phyloP scores from a whole-genome alignment of 2,888 invertebrate species.

The Agrilus cyanescens region DNA sequence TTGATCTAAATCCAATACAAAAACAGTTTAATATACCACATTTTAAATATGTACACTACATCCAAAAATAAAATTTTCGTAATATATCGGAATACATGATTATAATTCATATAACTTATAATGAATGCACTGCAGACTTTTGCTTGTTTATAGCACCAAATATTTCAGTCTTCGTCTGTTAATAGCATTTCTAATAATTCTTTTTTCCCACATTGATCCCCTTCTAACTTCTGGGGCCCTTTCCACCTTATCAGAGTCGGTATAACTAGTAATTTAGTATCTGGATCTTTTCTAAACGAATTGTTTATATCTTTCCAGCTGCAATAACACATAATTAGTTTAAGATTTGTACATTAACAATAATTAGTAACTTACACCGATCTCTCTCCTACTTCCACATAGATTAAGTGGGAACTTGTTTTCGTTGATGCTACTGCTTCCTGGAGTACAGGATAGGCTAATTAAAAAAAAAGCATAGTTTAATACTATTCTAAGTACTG shows the following conservation, averaged over 20 bases:
- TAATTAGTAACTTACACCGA: constrained; percentile 48
- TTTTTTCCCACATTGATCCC: constrained; percentile 60
- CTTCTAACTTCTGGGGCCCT: constrained; percentile 65
- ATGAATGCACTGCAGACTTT: neutral
- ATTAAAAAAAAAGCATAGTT: constrained; percentile 14
- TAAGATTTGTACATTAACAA: neutral
- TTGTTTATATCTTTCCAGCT: constrained; percentile 80
- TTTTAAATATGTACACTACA: neutral
- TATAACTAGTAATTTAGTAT: constrained; percentile 60
- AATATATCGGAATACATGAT: neutral
- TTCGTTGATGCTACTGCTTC: constrained; percentile 50
- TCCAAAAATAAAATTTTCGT: neutral
- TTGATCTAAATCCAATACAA: too few species aligned
- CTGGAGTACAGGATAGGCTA: constrained; percentile 69
- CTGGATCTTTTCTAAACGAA: constrained; percentile 66
- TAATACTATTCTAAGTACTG: neutral
- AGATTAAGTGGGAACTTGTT: constrained; percentile 53
- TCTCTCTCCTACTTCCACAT: constrained; percentile 69
- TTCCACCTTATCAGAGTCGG: constrained; percentile 76
- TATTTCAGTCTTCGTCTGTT: constrained; percentile 48
- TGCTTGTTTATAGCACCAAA: neutral
- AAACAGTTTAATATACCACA: too few species aligned
- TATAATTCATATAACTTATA: neutral
- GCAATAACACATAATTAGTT: constrained; percentile 5
- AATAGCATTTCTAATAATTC: constrained; percentile 72